phyloP scores from a whole-genome alignment of 2,888 invertebrate species.

The Gonocerus acuteangulatus region DNA sequence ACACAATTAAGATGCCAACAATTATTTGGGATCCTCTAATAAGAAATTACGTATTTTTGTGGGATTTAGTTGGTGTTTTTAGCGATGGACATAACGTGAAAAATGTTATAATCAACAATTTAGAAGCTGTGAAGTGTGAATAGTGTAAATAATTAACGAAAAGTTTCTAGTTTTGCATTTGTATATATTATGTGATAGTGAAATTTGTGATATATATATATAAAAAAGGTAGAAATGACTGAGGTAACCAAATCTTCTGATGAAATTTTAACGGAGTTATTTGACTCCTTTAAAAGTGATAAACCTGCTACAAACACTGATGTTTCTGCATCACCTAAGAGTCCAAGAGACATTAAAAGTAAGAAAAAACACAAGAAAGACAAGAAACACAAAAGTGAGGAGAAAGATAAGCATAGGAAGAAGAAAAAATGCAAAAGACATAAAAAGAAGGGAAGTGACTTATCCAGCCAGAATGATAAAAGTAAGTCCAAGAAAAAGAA shows the following conservation, averaged over 20 bases:
- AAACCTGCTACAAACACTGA: conserved; percentile 47
- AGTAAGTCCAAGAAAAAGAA: conserved; percentile 33
- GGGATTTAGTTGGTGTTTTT: conserved; percentile 2
- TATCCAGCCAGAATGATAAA: conserved; percentile 27
- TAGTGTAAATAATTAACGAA: too few species aligned
- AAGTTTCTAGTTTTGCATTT: too few species aligned
- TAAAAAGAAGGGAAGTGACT: conserved; percentile 32
- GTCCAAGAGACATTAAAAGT: background rate
- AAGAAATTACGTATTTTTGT: background rate
- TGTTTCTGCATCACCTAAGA: conserved; percentile 7
- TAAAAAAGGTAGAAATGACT: conserved; percentile 1
- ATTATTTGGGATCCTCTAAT: background rate
- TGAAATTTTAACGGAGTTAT: conserved; percentile 75
- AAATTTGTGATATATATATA: background rate
- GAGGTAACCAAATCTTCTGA: conserved; percentile 55
- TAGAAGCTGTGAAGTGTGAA: too few species aligned
- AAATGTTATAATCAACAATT: background rate
- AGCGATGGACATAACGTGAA: background rate
- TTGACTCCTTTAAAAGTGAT: conserved; percentile 66
- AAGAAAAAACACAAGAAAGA: conserved; percentile 30
- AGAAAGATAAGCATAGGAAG: conserved; percentile 40
- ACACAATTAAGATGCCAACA: background rate
- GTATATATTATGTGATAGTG: conserved; percentile 6
- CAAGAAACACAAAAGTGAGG: conserved; percentile 30
- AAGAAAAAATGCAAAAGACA: conserved; percentile 47